Evolutionary conservation across 1,140 invertebrate genomes (phyloP), one percentile per base, ranked within the genome.

Genomic region (Colletes gigas): DNA sequence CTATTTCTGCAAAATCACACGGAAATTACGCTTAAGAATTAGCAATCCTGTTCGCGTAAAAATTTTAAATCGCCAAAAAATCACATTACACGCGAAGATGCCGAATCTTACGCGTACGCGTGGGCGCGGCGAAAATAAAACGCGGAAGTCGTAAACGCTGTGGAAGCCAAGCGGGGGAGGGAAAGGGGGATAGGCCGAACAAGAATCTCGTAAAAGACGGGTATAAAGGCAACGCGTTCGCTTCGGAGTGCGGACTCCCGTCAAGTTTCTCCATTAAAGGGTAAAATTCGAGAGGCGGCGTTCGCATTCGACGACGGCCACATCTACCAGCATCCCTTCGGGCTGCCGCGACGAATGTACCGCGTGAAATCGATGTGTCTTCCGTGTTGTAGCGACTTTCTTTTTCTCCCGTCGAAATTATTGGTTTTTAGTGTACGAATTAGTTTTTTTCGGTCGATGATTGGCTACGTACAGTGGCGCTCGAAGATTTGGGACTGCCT

Each of bases 81-180:
- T 47, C 44, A 47, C 44, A 9, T 47, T 47, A 47, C 44, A 47
- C 50, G 9, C 50, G 10, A 12, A 10, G 10, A 50, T 0, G 50
- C 10, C 14, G 66, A 41, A 9, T 30, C 30, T 14, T 47, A 44
- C 60, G 65, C 67, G 63, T 59, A 19, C 15, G 55, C 14, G 52
- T n/a, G 55, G 57, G n/a, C 17, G 30, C n/a, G 68, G 44, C 52
- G 59, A 74, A 84, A 82, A 85, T 78, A 73, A 76, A 82, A 84
- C 57, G 15, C 70, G 83, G 74, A 84, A 78, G 83, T 77, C 69
- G 63, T 85, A 78, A 84, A 77, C 39, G 67, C 68, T 47, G 30
- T 14, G 12, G 21, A 10, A 17, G 39, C 21, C 15, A 30, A 10
- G 47, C 21, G n/a, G 4, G 78, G 7, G 30, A 4, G 44, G 14